Percentiles rank a stretch among this genome's conserved stretches.
Evolutionary conservation across 2,797 vertebrate genomes (phyloP).

Genomic region (Mormyrus hasselquistii): DNA sequence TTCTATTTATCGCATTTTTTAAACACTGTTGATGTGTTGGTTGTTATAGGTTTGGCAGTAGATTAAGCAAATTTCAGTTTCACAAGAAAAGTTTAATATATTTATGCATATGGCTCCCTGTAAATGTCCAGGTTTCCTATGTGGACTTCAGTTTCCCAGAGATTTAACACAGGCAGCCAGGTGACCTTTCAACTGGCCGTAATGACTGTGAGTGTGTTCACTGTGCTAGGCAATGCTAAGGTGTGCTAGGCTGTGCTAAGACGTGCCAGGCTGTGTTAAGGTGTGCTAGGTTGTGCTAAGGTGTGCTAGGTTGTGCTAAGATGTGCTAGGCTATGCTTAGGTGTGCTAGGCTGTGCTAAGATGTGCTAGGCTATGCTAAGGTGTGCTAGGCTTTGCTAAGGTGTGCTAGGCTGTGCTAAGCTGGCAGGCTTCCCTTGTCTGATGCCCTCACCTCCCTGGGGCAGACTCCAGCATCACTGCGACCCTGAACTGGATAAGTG

Average conservation of each 20-base stretch:
- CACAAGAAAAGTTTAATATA: not conserved
- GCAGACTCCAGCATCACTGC: not conserved
- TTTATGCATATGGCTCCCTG: not conserved
- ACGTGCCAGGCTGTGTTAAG: too few species aligned
- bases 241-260: too few species aligned
- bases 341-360: too few species aligned
- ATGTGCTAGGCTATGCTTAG: too few species aligned
- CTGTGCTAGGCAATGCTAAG: too few species aligned
- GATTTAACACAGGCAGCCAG: not conserved
- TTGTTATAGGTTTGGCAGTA: not conserved
- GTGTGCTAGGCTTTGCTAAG: too few species aligned
- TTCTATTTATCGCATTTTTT: not conserved
- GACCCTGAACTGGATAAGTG: not conserved
- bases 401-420: not conserved
- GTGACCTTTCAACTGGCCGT: not conserved
- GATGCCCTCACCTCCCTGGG: not conserved
- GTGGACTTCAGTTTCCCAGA: not conserved
- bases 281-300: too few species aligned
- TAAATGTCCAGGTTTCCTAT: not conserved
- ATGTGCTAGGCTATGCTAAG: too few species aligned
- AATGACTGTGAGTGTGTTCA: not conserved
- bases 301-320: too few species aligned
- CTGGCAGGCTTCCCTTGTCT: not conserved
- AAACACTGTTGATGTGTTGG: not conserved
- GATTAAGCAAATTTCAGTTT: not conserved